Evolutionary conservation across 2,797 vertebrate species (phyloP).

Genomic region (Microctenopoma lineatum): DNA sequence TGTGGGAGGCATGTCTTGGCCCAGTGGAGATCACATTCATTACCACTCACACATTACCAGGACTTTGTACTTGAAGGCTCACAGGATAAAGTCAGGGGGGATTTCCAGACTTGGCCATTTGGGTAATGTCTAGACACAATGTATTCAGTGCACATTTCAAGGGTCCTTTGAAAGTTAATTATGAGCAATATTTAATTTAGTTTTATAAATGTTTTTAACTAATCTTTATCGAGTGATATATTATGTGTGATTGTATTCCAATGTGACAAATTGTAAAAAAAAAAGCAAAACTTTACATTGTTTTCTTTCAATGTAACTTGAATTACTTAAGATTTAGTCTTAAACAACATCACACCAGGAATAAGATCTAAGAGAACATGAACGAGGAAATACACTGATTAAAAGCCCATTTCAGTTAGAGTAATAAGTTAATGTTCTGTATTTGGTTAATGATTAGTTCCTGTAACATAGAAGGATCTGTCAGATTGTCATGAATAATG

Average conservation of each 20-base stretch:
- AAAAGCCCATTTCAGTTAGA: conserved; percentile 55
- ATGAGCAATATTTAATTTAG: no score
- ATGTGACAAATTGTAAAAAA: conserved; percentile 5
- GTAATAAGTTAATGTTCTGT: conserved; percentile 62
- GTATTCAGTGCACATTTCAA: no score
- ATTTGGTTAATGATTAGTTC: conserved; percentile 72
- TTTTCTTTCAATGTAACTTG: conserved; percentile 6
- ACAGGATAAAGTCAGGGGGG: no score
- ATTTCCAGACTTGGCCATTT: no score
- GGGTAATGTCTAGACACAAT: no score
- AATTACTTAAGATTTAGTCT: conserved; percentile 50
- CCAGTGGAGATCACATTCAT: no score
- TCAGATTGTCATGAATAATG: conserved; percentile 80
- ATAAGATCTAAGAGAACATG: conserved; percentile 43
- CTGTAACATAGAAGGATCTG: conserved; percentile 52
- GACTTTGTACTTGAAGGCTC: no score
- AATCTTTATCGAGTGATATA: background rate
- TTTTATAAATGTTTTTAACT: background rate
- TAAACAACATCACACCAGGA: conserved; percentile 58
- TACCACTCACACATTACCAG: no score
- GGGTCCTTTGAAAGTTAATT: no score
- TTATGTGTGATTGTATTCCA: background rate
- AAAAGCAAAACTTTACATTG: conserved; percentile 3
- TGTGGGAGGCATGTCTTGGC: no score
- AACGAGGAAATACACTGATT: conserved; percentile 55